Conservation (phyloP, 2,888 invertebrate genomes). For the Hypolimnas misippus region DNA sequence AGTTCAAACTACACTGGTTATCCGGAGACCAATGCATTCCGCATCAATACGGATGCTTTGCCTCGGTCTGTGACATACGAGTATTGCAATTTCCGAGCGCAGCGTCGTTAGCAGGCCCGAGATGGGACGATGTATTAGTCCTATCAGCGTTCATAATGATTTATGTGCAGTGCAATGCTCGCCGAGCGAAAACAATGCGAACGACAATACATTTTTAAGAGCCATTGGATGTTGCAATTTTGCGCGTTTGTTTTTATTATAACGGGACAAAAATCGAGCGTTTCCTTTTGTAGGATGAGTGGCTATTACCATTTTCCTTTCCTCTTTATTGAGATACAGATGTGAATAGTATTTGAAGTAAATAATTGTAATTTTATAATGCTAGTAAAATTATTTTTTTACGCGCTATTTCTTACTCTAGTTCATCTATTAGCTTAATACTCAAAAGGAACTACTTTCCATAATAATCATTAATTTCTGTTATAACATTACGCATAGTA, state of each 20-base stretch:
- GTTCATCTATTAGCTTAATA: neutral
- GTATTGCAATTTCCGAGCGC: slow-evolving; percentile 77
- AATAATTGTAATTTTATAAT: neutral
- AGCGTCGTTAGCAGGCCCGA: slow-evolving; percentile 58
- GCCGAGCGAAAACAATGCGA: slow-evolving; percentile 50
- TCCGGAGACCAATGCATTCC: slow-evolving; percentile 56
- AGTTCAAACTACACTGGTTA: slow-evolving; percentile 55
- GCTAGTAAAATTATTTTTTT: neutral
- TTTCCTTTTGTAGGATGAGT: slow-evolving; percentile 22
- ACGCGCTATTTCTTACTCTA: neutral
- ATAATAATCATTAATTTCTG: neutral
- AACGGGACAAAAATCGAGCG: slow-evolving; percentile 19
- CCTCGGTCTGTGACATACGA: slow-evolving; percentile 72
- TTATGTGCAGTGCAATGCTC: slow-evolving; percentile 57
- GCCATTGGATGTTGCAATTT: slow-evolving; percentile 15
- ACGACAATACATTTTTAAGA: slow-evolving; percentile 15
- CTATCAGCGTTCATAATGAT: slow-evolving; percentile 57
- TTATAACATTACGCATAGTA: neutral
- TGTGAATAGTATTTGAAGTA: neutral
- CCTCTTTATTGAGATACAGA: slow-evolving; percentile 4
- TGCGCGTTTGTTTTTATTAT: slow-evolving; percentile 13
- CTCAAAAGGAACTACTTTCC: neutral
- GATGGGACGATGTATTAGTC: slow-evolving; percentile 54
- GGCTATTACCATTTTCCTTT: slow-evolving; percentile 11
- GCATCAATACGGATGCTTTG: slow-evolving; percentile 64